A percentile compares a stretch with the other conserved stretches of the same genome.
phyloP scores from a whole-genome alignment of 1,140 invertebrate species.

The Harpegnathos saltator region DNA sequence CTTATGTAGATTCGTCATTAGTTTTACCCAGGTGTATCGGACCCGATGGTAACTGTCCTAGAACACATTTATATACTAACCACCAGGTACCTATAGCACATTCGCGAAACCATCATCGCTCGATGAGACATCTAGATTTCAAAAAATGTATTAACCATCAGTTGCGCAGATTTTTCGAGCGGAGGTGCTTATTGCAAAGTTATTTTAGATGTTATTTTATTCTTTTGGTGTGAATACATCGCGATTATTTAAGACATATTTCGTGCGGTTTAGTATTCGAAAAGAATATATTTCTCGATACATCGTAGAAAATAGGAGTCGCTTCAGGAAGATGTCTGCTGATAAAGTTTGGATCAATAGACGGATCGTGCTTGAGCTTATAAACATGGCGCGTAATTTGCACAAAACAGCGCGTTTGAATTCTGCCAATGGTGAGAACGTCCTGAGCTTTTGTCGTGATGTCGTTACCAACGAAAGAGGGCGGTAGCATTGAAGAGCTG shows the following conservation, averaged over 20 bases:
- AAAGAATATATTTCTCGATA: background rate
- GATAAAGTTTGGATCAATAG: background rate
- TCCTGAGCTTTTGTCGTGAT: background rate
- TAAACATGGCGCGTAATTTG: background rate
- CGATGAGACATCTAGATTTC: constrained; percentile 64
- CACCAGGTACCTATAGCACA: background rate
- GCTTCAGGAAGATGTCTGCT: background rate
- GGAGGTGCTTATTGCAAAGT: too few species aligned
- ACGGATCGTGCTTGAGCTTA: background rate
- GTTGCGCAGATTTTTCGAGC: constrained; percentile 5
- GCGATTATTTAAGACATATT: background rate
- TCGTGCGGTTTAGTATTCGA: background rate
- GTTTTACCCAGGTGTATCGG: constrained; percentile 79
- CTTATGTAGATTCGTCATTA: constrained; percentile 70
- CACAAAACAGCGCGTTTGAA: background rate
- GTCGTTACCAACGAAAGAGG: too few species aligned
- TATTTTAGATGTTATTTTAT: background rate
- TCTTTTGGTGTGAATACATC: background rate
- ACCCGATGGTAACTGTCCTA: constrained; percentile 42
- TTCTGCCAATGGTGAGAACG: background rate
- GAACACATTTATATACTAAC: constrained; percentile 71
- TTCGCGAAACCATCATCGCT: constrained; percentile 57
- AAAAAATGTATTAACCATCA: constrained; percentile 39
- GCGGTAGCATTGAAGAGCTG: background rate
- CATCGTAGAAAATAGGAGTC: background rate